Conservation (phyloP, 23 tunicate genomes). For the Oikopleura vanhoeffeni region DNA sequence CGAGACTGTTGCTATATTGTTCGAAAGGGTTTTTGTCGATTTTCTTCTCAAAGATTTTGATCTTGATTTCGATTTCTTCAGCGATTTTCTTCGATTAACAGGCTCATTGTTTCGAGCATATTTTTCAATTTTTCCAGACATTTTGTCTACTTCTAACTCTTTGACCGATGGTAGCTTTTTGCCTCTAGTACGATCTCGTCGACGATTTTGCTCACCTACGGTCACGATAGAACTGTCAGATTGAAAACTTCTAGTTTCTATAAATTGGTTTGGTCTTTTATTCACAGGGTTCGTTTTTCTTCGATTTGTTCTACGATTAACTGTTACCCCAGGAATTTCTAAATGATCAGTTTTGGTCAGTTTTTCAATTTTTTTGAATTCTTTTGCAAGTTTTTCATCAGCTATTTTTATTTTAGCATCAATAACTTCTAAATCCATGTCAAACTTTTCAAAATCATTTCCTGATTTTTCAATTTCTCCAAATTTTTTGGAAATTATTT, state of each 20-base stretch:
- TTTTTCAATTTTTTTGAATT: neutral
- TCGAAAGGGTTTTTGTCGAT: too few species aligned
- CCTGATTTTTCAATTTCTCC: too few species aligned
- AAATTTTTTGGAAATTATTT: neutral
- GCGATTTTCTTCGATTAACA: too few species aligned
- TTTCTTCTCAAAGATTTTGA: too few species aligned
- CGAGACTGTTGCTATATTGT: too few species aligned
- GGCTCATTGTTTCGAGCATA: too few species aligned
- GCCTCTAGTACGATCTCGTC: neutral
- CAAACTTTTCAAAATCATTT: too few species aligned
- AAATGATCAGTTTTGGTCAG: too few species aligned
- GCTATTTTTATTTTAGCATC: neutral
- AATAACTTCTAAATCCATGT: neutral
- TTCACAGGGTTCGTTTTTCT: neutral
- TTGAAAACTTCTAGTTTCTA: neutral
- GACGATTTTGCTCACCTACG: neutral
- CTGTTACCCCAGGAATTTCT: neutral
- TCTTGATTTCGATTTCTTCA: too few species aligned
- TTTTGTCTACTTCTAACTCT: neutral
- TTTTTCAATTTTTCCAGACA: neutral
- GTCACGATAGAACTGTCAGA: neutral
- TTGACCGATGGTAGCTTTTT: neutral
- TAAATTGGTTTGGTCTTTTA: neutral
- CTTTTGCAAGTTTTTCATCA: neutral
- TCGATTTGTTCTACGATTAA: neutral